Evolutionary conservation across 2,797 vertebrate genomes (phyloP).

Genomic region (Salarias fasciatus): DNA sequence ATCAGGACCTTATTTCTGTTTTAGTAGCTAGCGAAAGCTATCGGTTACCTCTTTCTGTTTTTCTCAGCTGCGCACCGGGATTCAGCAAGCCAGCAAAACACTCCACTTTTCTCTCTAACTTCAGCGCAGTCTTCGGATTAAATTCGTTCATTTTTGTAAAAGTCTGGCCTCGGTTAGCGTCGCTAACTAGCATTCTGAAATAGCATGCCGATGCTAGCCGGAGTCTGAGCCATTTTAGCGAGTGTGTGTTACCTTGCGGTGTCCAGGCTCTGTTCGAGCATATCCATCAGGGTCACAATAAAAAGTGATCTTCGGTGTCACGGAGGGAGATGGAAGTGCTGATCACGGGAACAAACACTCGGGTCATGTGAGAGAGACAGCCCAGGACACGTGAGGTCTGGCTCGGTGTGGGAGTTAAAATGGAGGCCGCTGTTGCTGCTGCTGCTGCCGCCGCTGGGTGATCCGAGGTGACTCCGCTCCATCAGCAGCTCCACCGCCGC

Average conservation of each 20-base stretch:
- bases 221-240: constrained; percentile 67
- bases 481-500: no score
- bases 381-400: constrained; percentile 85
- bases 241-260: constrained; percentile 81
- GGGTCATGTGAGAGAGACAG: constrained; percentile 92
- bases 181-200: constrained; percentile 52
- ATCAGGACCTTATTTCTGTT: constrained; percentile 33
- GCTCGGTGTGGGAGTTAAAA: constrained; percentile 78
- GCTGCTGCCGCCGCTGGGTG: constrained; percentile 48
- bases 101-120: constrained; percentile 2
- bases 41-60: not conserved
- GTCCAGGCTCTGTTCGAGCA: constrained; percentile 90
- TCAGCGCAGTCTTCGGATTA: not conserved
- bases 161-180: constrained; percentile 63
- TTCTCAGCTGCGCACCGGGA: no score
- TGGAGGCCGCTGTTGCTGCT: constrained; percentile 72
- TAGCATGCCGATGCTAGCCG: constrained; percentile 68
- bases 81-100: no score
- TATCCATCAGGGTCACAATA: constrained; percentile 86
- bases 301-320: constrained; percentile 76
- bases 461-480: constrained; percentile 19
- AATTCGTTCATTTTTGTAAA: constrained; percentile 4
- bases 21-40: constrained; percentile 51
- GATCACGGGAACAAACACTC: constrained; percentile 97
- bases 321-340: constrained; percentile 81